phyloP scores from a whole-genome alignment of 2,113 vertebrate genomes.

The Chloropsis cyanopogon region DNA sequence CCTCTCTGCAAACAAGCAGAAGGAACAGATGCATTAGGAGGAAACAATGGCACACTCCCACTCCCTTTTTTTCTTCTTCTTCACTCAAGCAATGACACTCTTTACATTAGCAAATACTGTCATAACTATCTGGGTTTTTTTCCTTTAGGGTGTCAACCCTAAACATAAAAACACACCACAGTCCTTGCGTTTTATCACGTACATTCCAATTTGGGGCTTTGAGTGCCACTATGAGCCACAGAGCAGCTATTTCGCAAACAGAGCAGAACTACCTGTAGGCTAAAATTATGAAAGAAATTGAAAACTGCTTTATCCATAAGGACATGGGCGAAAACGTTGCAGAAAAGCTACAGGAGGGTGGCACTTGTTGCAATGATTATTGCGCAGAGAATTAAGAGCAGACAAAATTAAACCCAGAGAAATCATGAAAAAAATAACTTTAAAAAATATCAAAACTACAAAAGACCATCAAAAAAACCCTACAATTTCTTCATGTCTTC shows the following conservation, averaged over 20 bases:
- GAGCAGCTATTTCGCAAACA: not conserved
- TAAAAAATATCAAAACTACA: rapidly evolving
- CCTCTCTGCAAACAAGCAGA: not conserved
- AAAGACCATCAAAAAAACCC: not conserved
- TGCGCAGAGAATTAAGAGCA: not conserved
- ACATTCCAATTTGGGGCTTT: not conserved
- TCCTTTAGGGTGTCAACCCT: not conserved
- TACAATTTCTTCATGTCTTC: not conserved
- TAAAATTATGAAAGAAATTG: not conserved
- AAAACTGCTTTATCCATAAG: not conserved
- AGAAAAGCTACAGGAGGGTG: not conserved
- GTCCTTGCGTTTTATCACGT: not conserved
- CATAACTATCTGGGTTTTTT: not conserved
- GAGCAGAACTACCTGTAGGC: not conserved
- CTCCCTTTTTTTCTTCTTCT: not conserved
- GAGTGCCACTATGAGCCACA: not conserved
- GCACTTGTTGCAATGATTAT: not conserved
- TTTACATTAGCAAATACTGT: not conserved
- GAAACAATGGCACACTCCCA: not conserved
- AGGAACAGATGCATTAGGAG: not conserved
- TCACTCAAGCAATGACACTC: not conserved
- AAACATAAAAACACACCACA: not conserved
- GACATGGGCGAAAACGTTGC: not conserved
- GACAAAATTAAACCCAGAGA: not conserved
- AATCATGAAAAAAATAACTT: rapidly evolving